phyloP scores from a whole-genome alignment of 2,113 vertebrate species.

The Mesitornis unicolor region DNA sequence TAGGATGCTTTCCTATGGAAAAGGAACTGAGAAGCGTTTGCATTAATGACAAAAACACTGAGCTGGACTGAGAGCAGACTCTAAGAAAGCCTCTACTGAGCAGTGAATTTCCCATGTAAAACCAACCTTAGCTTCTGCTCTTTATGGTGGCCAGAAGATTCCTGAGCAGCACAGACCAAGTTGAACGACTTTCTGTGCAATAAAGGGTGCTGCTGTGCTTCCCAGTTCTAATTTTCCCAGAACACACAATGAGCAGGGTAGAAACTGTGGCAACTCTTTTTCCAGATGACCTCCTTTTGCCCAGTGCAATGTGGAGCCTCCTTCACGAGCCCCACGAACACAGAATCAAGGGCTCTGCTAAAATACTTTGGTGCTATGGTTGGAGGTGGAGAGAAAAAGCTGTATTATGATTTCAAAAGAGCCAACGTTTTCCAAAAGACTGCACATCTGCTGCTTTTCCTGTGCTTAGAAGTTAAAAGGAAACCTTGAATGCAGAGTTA shows the following conservation, averaged over 20 bases:
- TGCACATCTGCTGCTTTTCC: neutral
- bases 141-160: neutral
- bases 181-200: neutral
- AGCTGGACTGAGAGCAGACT: neutral
- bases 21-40: neutral
- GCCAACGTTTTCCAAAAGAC: neutral
- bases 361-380: neutral
- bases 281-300: neutral
- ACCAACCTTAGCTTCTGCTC: neutral
- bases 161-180: neutral
- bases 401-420: neutral
- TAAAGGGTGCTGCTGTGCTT: neutral
- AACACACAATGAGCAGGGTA: neutral
- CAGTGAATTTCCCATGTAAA: neutral
- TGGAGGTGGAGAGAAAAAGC: neutral
- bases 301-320: neutral
- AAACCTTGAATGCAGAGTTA: neutral
- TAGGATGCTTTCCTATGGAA: neutral
- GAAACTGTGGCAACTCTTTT: neutral
- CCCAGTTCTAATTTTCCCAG: neutral
- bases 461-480: neutral
- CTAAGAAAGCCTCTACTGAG: neutral
- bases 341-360: neutral
- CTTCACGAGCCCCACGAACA: neutral
- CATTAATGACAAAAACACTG: neutral